Base-by-base conservation (phyloP, 2,797 vertebrate genomes). In the Pangasius sanitwongsei region DNA sequence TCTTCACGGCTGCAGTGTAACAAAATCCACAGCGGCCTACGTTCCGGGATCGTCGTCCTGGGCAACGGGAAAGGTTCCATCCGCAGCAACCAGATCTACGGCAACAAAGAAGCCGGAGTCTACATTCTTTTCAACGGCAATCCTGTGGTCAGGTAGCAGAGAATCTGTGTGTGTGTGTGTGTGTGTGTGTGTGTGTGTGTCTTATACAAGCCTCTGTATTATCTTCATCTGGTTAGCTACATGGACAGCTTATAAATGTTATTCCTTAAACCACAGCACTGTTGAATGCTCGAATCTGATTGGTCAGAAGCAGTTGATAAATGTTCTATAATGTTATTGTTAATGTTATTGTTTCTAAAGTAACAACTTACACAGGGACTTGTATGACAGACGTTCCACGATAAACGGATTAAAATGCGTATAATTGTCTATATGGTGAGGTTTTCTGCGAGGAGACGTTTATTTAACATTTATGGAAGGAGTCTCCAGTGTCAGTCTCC, bases 91-190 rank as follows among this genome's bases (percentile, higher is more conserved):
- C 96, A 96, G 92, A 99, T 98, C 95, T 98, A 97, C 90, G 97
- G 97, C 93, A 99, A 99, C 95, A 98, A 98, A 93, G 98, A 99
- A 92, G 98, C 98, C n/a, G 98, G 97, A 88, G 97, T 98, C 93
- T 98, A 98, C 93, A 97, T 98, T 93, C 96, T 98, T 87, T 98
- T 97, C 94, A 97, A 97, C 0, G 97, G 98, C 90, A 98, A 98
- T 92, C 98, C 97, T 57, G 91, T 98, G 37, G 98, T 98, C 94
- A 97, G 97, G 97, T 98, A 95, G 3, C 95, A 89, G 34, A 78
- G 25, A 83, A 53, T 20, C 0, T 72, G 44, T 84, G 48, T 50
- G 37, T 74, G 37, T 72, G 70, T 72, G 70, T 72, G 37, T 72
- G 44, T 41, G 6, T 41, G 37, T 72, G 37, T 72, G 44, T 41